phyloP scores from a whole-genome alignment of 2,888 invertebrate genomes.

The Drosophila affinis region DNA sequence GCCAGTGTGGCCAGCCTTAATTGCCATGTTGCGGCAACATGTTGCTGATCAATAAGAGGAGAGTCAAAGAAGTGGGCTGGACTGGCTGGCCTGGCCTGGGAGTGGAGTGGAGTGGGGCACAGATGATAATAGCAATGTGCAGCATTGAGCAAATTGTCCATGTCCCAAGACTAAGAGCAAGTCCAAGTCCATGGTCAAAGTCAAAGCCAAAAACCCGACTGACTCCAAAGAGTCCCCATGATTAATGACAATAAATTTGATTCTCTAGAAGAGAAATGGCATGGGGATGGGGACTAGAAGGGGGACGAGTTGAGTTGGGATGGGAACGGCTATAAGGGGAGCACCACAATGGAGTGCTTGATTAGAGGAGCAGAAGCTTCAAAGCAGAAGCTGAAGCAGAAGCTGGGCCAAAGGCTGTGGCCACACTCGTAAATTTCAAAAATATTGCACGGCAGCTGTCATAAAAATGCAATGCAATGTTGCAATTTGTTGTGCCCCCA shows the following conservation, averaged over 20 bases:
- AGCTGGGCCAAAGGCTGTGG: conserved; percentile 6
- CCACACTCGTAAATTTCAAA: conserved; percentile 66
- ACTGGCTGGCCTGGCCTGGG: conserved; percentile 11
- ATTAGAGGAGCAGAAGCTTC: conserved; percentile 54
- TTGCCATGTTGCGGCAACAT: conserved; percentile 79
- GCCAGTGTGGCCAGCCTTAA: conserved; percentile 69
- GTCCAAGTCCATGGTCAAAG: conserved; percentile 22
- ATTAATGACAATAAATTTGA: conserved; percentile 78
- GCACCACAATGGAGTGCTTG: conserved; percentile 63
- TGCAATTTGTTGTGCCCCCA: conserved; percentile 65
- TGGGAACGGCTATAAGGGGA: conserved; percentile 36
- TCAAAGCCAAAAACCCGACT: conserved; percentile 36
- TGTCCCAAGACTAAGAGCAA: conserved; percentile 19
- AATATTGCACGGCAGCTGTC: conserved; percentile 70
- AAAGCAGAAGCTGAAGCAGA: conserved; percentile 23
- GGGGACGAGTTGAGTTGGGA: background rate
- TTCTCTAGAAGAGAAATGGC: conserved; percentile 40
- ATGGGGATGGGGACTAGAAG: background rate
- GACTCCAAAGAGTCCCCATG: conserved; percentile 53
- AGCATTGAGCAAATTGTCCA: conserved; percentile 39
- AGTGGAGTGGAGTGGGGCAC: conserved; percentile 49
- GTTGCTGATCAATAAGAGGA: conserved; percentile 73
- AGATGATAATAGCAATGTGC: conserved; percentile 76
- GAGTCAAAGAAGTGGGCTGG: background rate
- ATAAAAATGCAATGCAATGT: conserved; percentile 69